Evolutionary conservation across 2,797 vertebrate species (phyloP), one percentile per base, ranked within the genome.

Genomic region (Pangasius krempfi): DNA sequence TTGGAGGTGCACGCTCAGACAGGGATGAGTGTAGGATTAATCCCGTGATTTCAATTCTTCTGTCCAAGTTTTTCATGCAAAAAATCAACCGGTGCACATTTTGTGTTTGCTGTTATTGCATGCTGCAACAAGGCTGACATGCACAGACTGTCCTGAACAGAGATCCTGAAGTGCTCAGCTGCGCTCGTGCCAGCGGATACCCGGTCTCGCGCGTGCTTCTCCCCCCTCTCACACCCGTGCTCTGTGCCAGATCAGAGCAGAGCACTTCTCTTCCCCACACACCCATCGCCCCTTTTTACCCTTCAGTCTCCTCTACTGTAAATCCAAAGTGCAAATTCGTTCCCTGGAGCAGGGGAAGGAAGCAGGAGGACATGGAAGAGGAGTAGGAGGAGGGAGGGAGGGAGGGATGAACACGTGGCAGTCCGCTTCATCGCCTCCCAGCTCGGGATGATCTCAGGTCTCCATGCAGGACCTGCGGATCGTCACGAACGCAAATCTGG

Each of bases 351-450:
- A 44, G 50, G 1, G 4, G 30, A 68, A 25, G 54, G 30, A n/a
- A 64, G 22, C 9, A 13, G 79, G 33, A 60, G 20, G 81, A 30
- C 6, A 18, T n/a, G 25, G 10, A 40, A 2, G 5, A 58, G 56
- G 22, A 62, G 13, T 9, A 62, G 78, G 37, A 27, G 58, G 37
- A 40, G 30, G 30, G 66, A 40, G 30, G 30, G 66, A 72, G 52
- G 66, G 68, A 37, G 27, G 37, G 92, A 93, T 93, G 94, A 95
- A 91, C 95, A 97, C 96, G 96, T 96, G 96, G 96, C 96, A 96
- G 92, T 94, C 91, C 89, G 91, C 87, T 92, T 85, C 92, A 90
- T 90, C 88, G 27, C 58, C 76, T 44, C 87, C 70, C 79, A 40
- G 5, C 20, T 27, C 20, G 13, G 22, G 22, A 82, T 82, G 54